Evolutionary conservation across 2,113 vertebrate species (phyloP).

Genomic region (Cynoglossus semilaevis): DNA sequence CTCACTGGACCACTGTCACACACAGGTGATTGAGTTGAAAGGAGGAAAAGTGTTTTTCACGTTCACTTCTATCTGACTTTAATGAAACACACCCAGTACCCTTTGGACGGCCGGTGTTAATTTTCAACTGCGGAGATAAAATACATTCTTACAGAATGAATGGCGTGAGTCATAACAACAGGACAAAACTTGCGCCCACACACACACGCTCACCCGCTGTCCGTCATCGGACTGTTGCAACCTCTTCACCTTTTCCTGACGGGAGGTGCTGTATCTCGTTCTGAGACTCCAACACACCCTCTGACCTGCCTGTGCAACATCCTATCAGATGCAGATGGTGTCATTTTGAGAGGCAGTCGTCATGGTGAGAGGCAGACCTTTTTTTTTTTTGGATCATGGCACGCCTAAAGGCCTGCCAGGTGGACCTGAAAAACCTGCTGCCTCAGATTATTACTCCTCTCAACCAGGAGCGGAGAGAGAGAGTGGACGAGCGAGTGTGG

Average conservation of each 20-base stretch:
- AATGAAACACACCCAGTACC: conserved; percentile 35
- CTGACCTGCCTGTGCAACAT: not conserved
- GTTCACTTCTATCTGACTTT: not conserved
- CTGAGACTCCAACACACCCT: not conserved
- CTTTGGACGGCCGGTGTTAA: conserved; percentile 51
- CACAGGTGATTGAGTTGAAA: conserved; percentile 8
- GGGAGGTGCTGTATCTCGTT: too few species aligned
- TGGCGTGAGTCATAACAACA: too few species aligned
- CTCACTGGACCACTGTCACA: conserved; percentile 4
- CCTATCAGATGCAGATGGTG: conserved; percentile 12
- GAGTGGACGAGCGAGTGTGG: conserved; percentile 9
- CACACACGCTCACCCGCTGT: too few species aligned
- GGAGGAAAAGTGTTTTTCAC: not conserved
- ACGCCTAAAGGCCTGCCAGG: conserved; percentile 60
- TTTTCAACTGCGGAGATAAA: conserved; percentile 46
- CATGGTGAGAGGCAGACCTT: conserved; percentile 21
- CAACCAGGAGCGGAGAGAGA: conserved; percentile 19
- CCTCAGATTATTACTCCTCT: conserved; percentile 50
- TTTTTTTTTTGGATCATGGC: conserved; percentile 41
- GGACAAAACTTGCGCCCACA: too few species aligned
- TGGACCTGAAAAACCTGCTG: conserved; percentile 81
- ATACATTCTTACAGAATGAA: not conserved
- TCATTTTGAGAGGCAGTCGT: conserved; percentile 14
- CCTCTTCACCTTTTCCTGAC: too few species aligned
- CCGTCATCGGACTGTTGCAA: too few species aligned